These are phyloP conservation scores for Edolisoma coerulescens DNA, from an alignment of 2,113 vertebrate species.

Conservation along the genomic window DNA sequence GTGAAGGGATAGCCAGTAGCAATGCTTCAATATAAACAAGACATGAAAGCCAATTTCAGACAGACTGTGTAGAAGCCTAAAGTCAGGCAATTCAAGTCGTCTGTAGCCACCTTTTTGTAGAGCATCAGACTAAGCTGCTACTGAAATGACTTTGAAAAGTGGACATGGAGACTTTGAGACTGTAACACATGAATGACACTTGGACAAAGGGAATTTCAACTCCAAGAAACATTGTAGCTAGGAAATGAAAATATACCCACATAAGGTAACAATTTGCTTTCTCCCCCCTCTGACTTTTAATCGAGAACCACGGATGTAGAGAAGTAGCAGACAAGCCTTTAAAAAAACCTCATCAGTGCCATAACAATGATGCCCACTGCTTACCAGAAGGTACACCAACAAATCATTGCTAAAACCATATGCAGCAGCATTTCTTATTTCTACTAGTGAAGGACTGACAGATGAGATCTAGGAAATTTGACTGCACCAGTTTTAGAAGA, in stretches of 20 bases:
- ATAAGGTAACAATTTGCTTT: neutral
- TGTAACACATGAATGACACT: neutral
- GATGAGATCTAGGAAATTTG: neutral
- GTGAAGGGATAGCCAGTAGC: neutral
- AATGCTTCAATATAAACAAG: neutral
- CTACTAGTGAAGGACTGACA: neutral
- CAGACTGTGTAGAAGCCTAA: neutral
- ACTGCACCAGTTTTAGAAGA: neutral
- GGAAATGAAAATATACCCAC: neutral
- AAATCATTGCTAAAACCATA: neutral
- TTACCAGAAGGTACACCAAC: neutral
- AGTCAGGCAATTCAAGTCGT: neutral
- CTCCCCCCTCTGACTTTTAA: rapidly evolving
- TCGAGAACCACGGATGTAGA: rapidly evolving
- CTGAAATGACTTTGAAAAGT: neutral
- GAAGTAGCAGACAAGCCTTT: neutral
- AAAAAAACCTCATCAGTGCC: neutral
- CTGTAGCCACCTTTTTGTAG: neutral
- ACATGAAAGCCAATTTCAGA: neutral
- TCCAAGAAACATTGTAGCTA: neutral
- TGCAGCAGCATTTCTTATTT: neutral
- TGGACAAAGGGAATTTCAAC: neutral
- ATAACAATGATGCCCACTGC: neutral
- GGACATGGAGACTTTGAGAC: neutral
- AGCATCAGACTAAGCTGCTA: neutral